Percentiles rank a stretch among this genome's conserved stretches.
Evolutionary conservation across 2,113 vertebrate genomes (phyloP).

Genomic region (Pollachius pollachius): DNA sequence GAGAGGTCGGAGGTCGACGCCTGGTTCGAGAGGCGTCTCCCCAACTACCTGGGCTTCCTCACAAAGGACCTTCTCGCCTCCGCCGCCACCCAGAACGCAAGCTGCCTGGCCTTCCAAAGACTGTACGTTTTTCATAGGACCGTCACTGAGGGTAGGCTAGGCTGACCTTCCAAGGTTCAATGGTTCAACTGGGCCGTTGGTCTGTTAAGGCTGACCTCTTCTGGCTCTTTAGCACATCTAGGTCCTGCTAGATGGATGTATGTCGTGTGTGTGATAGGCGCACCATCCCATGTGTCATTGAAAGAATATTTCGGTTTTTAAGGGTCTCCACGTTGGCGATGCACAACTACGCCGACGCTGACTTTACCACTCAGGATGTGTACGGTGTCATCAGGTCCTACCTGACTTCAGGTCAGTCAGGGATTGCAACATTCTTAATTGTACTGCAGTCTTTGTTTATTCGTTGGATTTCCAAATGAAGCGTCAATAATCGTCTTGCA

Average conservation of each 20-base stretch:
- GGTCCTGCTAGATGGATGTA: too few species aligned
- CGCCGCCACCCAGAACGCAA: slow-evolving; percentile 35
- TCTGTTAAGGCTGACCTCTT: too few species aligned
- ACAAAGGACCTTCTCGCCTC: slow-evolving; percentile 59
- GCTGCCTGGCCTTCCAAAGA: slow-evolving; percentile 67
- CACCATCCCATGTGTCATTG: too few species aligned
- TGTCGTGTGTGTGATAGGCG: too few species aligned
- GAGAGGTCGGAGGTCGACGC: slow-evolving; percentile 45
- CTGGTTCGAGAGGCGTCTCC: slow-evolving; percentile 62
- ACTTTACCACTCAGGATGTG: slow-evolving; percentile 54
- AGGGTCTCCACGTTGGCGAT: slow-evolving; percentile 60
- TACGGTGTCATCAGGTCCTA: slow-evolving; percentile 61
- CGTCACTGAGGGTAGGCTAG: too few species aligned
- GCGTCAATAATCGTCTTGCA: slow-evolving; percentile 10
- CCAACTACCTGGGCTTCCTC: slow-evolving; percentile 62
- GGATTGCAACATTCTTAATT: background rate
- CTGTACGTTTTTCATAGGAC: slow-evolving; percentile 50
- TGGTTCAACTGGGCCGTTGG: too few species aligned
- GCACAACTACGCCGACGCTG: slow-evolving; percentile 46
- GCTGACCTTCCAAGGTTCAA: too few species aligned
- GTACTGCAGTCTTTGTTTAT: background rate
- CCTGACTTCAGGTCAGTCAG: slow-evolving; percentile 60
- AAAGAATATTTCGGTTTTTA: slow-evolving; percentile 6
- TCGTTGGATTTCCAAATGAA: background rate
- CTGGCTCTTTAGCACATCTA: too few species aligned